Percentiles rank a stretch among this genome's conserved stretches.
Conservation (phyloP, 2,888 invertebrate species). For the Cantharis flavilabris region DNA sequence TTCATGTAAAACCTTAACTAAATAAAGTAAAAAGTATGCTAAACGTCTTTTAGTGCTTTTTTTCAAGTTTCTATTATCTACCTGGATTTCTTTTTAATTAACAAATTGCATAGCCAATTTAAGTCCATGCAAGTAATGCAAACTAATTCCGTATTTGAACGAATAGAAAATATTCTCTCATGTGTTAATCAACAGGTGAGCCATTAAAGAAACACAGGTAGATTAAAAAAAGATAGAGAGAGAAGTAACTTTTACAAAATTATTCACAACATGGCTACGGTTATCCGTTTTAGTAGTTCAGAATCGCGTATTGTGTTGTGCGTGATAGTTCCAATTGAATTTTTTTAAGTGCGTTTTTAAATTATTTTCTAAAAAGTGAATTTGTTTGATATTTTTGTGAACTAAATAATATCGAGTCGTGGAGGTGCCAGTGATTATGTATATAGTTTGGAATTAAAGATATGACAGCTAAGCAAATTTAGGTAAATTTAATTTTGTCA, state of each 20-base stretch:
- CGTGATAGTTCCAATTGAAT: not conserved
- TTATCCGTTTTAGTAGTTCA: conserved; percentile 18
- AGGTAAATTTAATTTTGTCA: not conserved
- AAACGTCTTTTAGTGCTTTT: not conserved
- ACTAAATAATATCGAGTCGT: not conserved
- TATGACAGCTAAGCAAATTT: conserved; percentile 1
- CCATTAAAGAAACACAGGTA: conserved; percentile 38
- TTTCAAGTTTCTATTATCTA: not conserved
- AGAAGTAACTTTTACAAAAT: conserved; percentile 24
- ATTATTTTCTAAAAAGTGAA: not conserved
- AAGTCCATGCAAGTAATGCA: not conserved
- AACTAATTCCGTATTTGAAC: conserved; percentile 4
- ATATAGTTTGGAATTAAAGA: not conserved
- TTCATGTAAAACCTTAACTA: not conserved
- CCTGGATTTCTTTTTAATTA: not conserved
- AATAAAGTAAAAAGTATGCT: not conserved
- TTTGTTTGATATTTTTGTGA: not conserved
- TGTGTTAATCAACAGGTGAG: conserved; percentile 40
- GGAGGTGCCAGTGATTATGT: not conserved
- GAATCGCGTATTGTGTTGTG: conserved; percentile 13
- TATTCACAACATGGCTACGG: conserved; percentile 42
- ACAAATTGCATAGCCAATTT: not conserved
- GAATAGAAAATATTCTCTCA: conserved; percentile 7
- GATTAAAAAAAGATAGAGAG: conserved; percentile 19
- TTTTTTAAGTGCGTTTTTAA: not conserved